phyloP scores from a whole-genome alignment of 2,797 vertebrate species.

The Bradypus variegatus region DNA sequence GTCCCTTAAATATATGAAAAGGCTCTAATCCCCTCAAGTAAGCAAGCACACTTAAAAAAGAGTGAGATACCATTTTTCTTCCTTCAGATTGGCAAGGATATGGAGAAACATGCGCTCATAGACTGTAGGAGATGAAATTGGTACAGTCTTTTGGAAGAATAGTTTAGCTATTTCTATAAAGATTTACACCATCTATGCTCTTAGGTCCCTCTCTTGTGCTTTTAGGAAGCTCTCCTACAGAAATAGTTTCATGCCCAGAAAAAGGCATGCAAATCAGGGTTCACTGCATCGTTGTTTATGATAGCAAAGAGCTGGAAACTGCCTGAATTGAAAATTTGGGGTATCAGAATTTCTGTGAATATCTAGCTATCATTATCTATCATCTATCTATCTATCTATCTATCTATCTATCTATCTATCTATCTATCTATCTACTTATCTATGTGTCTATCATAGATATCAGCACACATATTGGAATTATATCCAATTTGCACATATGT shows the following conservation, averaged over 20 bases:
- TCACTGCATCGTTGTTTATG: accelerated
- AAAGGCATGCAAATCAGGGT: accelerated
- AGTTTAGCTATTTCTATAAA: neutral
- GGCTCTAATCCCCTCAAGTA: neutral
- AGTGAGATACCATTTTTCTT: neutral
- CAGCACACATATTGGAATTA: neutral
- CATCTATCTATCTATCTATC: no score
- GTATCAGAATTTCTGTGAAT: neutral
- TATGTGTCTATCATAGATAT: no score
- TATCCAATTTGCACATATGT: neutral
- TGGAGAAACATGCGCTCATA: no score
- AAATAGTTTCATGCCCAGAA: neutral
- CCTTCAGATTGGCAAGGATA: neutral
- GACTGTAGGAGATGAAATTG: no score
- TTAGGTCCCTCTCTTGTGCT: no score
- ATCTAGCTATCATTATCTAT: neutral
- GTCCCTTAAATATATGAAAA: no score
- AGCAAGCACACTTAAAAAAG: neutral
- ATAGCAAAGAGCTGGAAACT: neutral
- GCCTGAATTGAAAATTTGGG: neutral
- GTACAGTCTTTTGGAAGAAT: neutral
- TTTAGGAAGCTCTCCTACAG: neutral
- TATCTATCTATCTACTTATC: no score
- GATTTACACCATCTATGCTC: neutral
- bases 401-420: no score